Base-by-base conservation (phyloP, 2,888 invertebrate species). In the Falcaria lacertinaria region DNA sequence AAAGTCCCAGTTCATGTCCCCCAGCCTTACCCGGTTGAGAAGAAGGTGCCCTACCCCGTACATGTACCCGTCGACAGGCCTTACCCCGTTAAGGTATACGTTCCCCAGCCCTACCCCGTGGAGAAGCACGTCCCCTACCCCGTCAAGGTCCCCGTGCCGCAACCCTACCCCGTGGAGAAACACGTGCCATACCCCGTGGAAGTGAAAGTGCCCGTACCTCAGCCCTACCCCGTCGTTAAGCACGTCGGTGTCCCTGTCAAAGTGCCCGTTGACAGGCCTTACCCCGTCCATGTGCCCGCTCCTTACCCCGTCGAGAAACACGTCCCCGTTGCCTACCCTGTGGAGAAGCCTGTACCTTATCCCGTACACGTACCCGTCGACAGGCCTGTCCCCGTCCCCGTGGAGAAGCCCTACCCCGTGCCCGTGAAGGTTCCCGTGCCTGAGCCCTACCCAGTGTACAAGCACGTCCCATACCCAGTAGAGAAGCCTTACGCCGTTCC, bases 41-140 rank as follows among this genome's bases (percentile, higher is more conserved):
- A 93, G 88, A 92, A 91, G 69, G 93, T 95, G 41, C 94, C 93
- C 50, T 92, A 92, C 65, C 94, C 94, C 55, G 91, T 91, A 42
- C 90, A 91, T 60, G 93, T 94, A 42, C 93, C 92, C 63, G 94
- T 94, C 55, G 94, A 94, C 78, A 92, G 93, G 76, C 95, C 95
- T 46, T 93, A 93, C 77, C 94, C 95, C 68, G 94, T 95, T 62
- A 94, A 95, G 84, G 94, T 95, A 42, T 87, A 91, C 43, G 94
- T 95, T 43, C 94, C 94, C 47, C 94, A 94, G 64, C 95, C 95
- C 57, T 95, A 95, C 84, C 94, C 94, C 52, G 95, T 95, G 14
- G 94, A 94, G 79, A 94, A 94, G 77, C 92, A 92, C 72, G 79
- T 95, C 11, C 95, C 92, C 28, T 91, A 92, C 74, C 94, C 94